These are phyloP conservation scores for Lagopus leucura DNA, from an alignment of 2,113 vertebrate genomes.

Conservation along the genomic window DNA sequence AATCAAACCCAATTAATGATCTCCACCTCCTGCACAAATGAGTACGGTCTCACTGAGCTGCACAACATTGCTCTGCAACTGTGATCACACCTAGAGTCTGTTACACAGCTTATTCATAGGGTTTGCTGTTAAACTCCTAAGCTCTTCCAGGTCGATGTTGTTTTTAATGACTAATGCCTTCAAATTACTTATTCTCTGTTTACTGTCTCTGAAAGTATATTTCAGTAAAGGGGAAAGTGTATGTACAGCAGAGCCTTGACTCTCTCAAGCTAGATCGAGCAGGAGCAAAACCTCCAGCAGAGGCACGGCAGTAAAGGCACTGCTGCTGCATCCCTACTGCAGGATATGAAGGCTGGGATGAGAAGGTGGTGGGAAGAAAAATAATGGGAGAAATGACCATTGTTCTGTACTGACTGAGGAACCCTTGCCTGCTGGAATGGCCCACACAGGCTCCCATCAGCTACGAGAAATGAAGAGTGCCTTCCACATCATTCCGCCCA, in stretches of 20 bases:
- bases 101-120: constrained; percentile 30
- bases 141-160: background rate
- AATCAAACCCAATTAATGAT: constrained; percentile 23
- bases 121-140: constrained; percentile 24
- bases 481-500: background rate
- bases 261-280: background rate
- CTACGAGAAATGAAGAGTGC: background rate
- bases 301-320: background rate
- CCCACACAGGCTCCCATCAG: background rate
- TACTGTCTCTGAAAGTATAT: background rate
- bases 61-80: constrained; percentile 14
- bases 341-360: background rate
- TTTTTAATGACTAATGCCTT: constrained; percentile 29
- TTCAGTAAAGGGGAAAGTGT: background rate
- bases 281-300: background rate
- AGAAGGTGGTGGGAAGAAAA: background rate
- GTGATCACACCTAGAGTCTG: constrained; percentile 45
- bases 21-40: constrained; percentile 39
- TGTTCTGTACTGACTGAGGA: background rate
- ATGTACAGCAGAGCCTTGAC: background rate
- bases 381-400: background rate
- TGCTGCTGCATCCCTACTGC: background rate
- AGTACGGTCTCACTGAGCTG: background rate
- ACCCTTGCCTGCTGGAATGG: background rate
- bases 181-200: background rate